These are phyloP conservation scores for Catharus fuscescens DNA, from an alignment of 2,113 vertebrate genomes.

Conservation along the genomic window DNA sequence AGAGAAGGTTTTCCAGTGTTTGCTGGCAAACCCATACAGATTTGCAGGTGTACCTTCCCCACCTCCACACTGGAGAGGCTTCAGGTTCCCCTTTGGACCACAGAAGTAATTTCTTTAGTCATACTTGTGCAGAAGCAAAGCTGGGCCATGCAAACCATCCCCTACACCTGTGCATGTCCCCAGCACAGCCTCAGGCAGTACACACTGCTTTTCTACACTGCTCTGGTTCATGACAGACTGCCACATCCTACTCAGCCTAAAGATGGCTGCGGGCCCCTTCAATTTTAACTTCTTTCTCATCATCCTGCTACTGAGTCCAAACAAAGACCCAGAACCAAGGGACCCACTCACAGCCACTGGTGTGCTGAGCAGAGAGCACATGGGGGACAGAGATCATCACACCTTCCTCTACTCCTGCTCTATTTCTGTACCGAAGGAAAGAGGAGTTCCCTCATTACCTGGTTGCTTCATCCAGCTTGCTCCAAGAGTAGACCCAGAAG, in stretches of 20 bases:
- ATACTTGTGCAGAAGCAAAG: not conserved
- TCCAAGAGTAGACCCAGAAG: not conserved
- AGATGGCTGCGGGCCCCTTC: not conserved
- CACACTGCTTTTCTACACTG: fast-evolving
- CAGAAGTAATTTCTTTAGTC: not conserved
- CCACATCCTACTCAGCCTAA: not conserved
- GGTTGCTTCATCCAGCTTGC: not conserved
- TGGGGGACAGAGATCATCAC: not conserved
- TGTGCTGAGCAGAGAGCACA: not conserved
- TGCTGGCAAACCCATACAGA: not conserved
- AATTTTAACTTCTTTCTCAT: not conserved
- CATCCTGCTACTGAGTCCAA: not conserved
- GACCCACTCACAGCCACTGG: not conserved
- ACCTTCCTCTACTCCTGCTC: not conserved
- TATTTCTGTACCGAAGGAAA: not conserved
- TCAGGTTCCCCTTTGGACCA: not conserved
- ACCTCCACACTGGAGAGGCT: not conserved
- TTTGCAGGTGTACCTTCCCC: not conserved
- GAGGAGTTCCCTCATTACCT: not conserved
- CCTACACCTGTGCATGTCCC: not conserved
- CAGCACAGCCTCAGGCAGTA: not conserved
- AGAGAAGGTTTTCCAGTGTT: not conserved
- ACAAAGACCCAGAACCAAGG: not conserved
- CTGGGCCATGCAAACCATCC: not conserved
- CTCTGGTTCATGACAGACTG: not conserved